Base-by-base conservation (phyloP, 64 coral and sea anemone genomes). In the Montipora sp. region DNA sequence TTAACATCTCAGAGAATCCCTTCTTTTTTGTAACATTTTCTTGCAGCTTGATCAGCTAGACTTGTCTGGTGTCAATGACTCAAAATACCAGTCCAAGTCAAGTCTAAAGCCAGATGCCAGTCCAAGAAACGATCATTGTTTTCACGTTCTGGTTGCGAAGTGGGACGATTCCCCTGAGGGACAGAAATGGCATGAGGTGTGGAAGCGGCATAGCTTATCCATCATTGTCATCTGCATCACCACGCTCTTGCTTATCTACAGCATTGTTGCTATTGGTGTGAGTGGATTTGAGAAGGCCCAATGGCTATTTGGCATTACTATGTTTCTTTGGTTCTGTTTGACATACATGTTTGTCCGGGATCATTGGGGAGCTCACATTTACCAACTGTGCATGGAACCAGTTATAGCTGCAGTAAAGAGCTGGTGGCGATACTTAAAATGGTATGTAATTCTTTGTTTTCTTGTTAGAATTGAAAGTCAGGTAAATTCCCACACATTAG, bases 241-340 rank as follows among this genome's bases (percentile, higher is more conserved):
- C 3, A 48, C 75, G 1, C 2, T 75, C 1, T 80, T 98, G 5
- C 43, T 95, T 12, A 76, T 91, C 2, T 98, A 98, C 53, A 88
- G 90, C 59, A 81, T 98, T 21, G 80, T 16, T 48, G 96, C 94
- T 23, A 98, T 98, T 63, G 83, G 19, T 45, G 15, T 89, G 7
- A 90, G 94, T 74, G 96, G 96, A 16, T 98, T 98, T 90, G 87
- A 98, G 43, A 93, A 95, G 61, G 90, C 90, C 12, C 90, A 84
- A 72, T 67, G 50, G 48, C 10, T 98, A 12, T 98, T 98, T 89
- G 94, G 57, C 20, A 8, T 98, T 1, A 95, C 94, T 0, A 93
- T 98, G 90, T 87, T 94, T 48, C 61, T 93, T 4, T 93, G 88
- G 91, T 91, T 92, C 73, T 95, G 94, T 23, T 75, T 98, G 87